phyloP scores from a whole-genome alignment of 2,113 vertebrate genomes.

The Peucedramus taeniatus region DNA sequence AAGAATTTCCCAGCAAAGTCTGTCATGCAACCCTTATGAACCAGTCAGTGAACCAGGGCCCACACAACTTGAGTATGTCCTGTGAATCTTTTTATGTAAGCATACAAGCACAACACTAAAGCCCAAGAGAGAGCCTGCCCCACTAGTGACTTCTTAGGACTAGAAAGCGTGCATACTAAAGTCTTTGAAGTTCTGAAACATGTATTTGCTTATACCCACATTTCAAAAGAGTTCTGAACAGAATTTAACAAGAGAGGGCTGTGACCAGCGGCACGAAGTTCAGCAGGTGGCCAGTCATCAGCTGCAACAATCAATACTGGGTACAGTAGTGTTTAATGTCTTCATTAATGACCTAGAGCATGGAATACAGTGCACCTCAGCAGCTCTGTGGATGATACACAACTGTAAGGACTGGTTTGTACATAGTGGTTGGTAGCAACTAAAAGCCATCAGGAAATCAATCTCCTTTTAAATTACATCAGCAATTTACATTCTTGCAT shows the following conservation, averaged over 20 bases:
- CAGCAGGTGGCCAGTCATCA: background rate
- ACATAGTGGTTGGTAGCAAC: background rate
- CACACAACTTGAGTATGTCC: background rate
- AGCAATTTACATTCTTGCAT: background rate
- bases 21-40: background rate
- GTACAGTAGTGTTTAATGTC: background rate
- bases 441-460: background rate
- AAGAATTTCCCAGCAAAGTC: background rate
- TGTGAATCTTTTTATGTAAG: background rate
- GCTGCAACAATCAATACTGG: background rate
- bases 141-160: background rate
- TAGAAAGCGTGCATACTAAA: background rate
- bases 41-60: background rate
- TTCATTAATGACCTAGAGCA: background rate
- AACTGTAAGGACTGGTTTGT: background rate
- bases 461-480: background rate
- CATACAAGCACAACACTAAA: background rate
- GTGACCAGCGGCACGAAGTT: background rate
- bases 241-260: background rate
- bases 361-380: background rate
- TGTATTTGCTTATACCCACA: background rate
- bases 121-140: accelerated
- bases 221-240: background rate
- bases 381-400: background rate
- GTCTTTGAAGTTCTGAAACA: background rate